phyloP scores from a whole-genome alignment of 2,888 invertebrate species.

The Clusia tigrina region DNA sequence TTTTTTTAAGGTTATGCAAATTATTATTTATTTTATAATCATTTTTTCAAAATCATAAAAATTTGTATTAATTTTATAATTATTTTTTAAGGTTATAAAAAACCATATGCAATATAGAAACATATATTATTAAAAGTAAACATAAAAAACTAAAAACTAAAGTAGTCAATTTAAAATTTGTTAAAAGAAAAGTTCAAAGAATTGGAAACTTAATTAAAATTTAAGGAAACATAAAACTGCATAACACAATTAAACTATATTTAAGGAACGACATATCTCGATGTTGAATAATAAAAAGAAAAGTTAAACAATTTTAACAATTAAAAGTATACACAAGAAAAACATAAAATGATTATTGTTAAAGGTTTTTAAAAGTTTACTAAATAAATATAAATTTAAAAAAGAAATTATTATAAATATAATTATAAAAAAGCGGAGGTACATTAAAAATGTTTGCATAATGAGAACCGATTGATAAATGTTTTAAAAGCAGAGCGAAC shows the following conservation, averaged over 20 bases:
- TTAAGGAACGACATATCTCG: neutral
- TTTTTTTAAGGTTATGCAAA: neutral
- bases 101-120: neutral
- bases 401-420: too few relatives aligned
- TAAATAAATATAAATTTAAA: too few relatives aligned
- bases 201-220: conserved; percentile 8
- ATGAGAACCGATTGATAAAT: too few relatives aligned
- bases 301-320: conserved; percentile 5
- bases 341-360: neutral
- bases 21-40: neutral
- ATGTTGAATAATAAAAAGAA: conserved; percentile 10
- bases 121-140: neutral
- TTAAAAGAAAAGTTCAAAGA: neutral
- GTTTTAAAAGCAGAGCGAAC: too few relatives aligned
- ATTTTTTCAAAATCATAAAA: too few relatives aligned
- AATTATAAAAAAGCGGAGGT: too few relatives aligned
- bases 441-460: too few relatives aligned
- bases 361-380: neutral
- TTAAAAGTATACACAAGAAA: conserved; percentile 13
- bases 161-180: conserved; percentile 13
- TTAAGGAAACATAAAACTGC: conserved; percentile 10
- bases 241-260: conserved; percentile 7
- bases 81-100: neutral
- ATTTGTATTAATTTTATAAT: neutral
- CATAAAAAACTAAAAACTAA: neutral